Percentiles rank a stretch among this genome's conserved stretches.
Evolutionary conservation across 2,888 invertebrate species (phyloP).

Genomic region (Drosophila emarginata): DNA sequence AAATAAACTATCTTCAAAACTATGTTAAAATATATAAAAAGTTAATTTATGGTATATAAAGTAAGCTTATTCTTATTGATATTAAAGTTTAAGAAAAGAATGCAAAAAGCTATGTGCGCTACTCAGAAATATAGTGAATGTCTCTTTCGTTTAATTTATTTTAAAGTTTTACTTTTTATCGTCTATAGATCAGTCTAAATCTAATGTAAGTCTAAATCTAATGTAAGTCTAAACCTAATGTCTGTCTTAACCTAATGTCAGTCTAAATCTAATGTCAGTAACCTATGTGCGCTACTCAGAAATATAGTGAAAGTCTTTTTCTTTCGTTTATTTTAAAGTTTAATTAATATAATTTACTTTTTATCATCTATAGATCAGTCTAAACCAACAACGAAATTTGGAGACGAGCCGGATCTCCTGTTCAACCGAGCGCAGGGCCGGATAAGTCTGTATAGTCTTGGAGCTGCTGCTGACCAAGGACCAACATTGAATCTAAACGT

Average conservation of each 20-base stretch:
- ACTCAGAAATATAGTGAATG: too few relatives aligned
- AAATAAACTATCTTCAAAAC: background rate
- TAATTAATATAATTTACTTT: constrained; percentile 47
- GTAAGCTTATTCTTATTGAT: too few relatives aligned
- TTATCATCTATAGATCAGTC: constrained; percentile 86
- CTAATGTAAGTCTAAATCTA: too few relatives aligned
- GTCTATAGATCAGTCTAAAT: constrained; percentile 89
- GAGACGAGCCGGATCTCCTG: constrained; percentile 86
- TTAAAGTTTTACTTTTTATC: background rate
- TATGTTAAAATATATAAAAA: too few relatives aligned
- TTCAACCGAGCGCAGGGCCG: constrained; percentile 84
- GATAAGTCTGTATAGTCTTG: constrained; percentile 84
- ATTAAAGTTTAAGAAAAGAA: too few relatives aligned
- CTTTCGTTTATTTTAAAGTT: constrained; percentile 15
- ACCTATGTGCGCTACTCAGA: too few relatives aligned
- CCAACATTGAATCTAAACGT: constrained; percentile 52
- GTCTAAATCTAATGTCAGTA: too few relatives aligned
- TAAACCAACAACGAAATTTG: constrained; percentile 86
- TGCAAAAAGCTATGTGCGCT: too few relatives aligned
- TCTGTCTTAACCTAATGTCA: too few relatives aligned
- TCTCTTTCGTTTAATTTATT: background rate
- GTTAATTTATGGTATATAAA: too few relatives aligned
- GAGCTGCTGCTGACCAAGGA: constrained; percentile 70
- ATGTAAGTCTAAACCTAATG: too few relatives aligned
- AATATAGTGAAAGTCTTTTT: background rate